A percentile compares a stretch with the other conserved stretches of the same genome.
phyloP scores from a whole-genome alignment of 2,797 vertebrate genomes.

The Myotis planiceps region DNA sequence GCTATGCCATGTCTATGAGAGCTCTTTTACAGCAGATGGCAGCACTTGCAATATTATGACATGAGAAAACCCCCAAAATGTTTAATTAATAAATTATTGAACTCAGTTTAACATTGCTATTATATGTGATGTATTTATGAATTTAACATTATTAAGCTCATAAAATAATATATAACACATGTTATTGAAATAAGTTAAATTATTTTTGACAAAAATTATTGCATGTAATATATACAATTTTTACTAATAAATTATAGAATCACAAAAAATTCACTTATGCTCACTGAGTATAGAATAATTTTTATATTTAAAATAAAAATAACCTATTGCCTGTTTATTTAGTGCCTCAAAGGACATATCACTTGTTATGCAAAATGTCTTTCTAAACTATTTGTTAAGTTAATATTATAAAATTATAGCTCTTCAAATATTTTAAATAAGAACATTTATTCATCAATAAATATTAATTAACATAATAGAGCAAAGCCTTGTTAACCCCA shows the following conservation, averaged over 20 bases:
- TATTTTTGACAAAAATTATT: background rate
- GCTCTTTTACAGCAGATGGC: slow-evolving; percentile 66
- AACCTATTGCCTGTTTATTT: background rate
- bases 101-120: background rate
- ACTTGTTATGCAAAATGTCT: background rate
- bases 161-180: background rate
- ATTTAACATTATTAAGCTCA: background rate
- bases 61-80: background rate
- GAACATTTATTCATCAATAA: background rate
- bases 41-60: background rate
- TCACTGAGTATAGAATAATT: background rate
- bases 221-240: background rate
- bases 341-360: background rate
- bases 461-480: background rate
- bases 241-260: background rate
- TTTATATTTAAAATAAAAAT: background rate
- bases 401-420: background rate
- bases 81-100: background rate
- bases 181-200: background rate
- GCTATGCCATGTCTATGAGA: background rate
- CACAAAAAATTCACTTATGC: background rate
- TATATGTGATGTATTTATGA: background rate
- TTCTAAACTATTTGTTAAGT: background rate
- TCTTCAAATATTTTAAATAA: background rate
- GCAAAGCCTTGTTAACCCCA: background rate